Percentiles rank a stretch among this genome's conserved stretches.
Evolutionary conservation across 2,113 vertebrate species (phyloP).

Genomic region (Ahaetulla prasina): DNA sequence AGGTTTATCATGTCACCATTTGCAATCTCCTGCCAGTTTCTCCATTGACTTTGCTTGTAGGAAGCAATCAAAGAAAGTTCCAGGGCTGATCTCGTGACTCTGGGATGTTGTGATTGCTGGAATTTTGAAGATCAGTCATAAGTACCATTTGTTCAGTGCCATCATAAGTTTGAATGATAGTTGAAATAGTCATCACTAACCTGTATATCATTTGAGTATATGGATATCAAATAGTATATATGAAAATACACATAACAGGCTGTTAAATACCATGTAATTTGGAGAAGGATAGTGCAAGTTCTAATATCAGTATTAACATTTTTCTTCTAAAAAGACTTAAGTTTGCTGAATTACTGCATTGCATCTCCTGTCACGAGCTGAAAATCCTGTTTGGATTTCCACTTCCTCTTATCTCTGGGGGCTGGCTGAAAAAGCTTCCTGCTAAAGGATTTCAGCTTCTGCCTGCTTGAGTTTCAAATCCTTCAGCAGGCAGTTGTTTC

Average conservation of each 20-base stretch:
- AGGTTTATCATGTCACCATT: background rate
- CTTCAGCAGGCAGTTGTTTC: too few species aligned
- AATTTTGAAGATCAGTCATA: background rate
- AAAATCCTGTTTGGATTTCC: too few species aligned
- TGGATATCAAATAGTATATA: background rate
- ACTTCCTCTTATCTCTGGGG: too few species aligned
- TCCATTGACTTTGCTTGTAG: background rate
- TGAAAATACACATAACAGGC: background rate
- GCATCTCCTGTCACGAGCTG: background rate
- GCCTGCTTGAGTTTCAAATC: too few species aligned
- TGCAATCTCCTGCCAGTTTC: background rate
- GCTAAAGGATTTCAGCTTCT: too few species aligned
- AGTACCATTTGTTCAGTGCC: background rate
- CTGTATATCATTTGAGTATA: background rate
- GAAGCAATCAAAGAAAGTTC: background rate
- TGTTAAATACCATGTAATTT: background rate
- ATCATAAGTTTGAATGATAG: background rate
- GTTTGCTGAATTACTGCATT: background rate
- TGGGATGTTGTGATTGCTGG: background rate
- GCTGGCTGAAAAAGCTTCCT: too few species aligned
- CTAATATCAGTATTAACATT: background rate
- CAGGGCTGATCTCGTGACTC: background rate
- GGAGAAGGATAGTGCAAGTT: background rate
- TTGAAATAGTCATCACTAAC: background rate
- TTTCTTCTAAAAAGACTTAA: background rate